Conservation (phyloP, 2,113 vertebrate genomes). For the Ophthalmolycus amberensis region DNA sequence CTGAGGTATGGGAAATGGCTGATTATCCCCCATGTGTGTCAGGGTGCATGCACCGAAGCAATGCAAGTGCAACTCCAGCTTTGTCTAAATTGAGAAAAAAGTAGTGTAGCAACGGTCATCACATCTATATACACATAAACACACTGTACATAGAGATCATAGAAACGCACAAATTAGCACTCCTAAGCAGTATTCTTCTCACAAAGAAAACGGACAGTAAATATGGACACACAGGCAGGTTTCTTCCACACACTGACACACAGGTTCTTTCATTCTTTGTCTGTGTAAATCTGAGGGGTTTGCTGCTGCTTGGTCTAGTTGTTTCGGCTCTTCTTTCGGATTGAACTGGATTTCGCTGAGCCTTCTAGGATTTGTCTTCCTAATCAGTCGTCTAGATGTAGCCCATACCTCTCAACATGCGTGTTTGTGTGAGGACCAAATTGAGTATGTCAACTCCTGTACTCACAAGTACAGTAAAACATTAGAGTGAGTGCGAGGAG, state of each 20-base stretch:
- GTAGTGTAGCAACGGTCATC: constrained; percentile 26
- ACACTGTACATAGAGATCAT: not conserved
- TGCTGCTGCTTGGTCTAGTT: not conserved
- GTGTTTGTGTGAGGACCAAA: not conserved
- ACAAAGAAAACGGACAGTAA: constrained; percentile 20
- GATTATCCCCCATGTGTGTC: constrained; percentile 60
- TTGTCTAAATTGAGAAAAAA: constrained; percentile 45
- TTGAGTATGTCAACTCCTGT: not conserved
- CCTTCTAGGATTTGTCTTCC: constrained; percentile 14
- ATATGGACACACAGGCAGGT: constrained; percentile 17
- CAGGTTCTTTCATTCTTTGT: constrained; percentile 14
- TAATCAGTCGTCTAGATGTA: constrained; percentile 2
- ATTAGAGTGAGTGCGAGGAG: not conserved
- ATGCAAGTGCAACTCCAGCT: constrained; percentile 60
- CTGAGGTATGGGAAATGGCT: constrained; percentile 71
- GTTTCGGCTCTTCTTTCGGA: constrained; percentile 13
- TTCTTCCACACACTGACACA: not conserved
- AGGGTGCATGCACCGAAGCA: constrained; percentile 57
- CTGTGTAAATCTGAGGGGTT: not conserved
- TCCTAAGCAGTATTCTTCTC: constrained; percentile 7
- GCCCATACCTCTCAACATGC: not conserved
- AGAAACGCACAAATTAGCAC: constrained; percentile 15
- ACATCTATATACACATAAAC: not conserved
- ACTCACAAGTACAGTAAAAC: not conserved
- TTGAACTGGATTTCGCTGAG: constrained; percentile 33